Base-by-base conservation (phyloP, 2,113 vertebrate genomes). In the Xenopus laevis region DNA sequence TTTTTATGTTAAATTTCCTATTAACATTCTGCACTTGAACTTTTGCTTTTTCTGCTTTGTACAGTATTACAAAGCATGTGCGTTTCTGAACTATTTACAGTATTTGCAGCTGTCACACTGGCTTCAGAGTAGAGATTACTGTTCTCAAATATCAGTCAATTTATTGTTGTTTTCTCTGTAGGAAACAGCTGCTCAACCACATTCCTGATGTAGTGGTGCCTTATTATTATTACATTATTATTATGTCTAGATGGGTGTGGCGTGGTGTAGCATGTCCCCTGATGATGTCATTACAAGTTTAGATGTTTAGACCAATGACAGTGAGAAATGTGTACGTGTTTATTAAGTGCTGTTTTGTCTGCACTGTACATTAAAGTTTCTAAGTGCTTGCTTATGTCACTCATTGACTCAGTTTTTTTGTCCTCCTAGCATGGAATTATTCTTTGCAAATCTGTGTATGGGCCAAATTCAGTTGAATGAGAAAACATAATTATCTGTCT, bases 81-180 rank as follows among this genome's bases (percentile, higher is more conserved):
- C 6, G 6, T 40, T 40, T 40, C 20, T 67, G 13, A 68, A 33
- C 30, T 50, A 50, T 75, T 68, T 68, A 13, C 21, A 68, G 44
- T 10, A 60, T 68, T 68, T 68, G 13, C 72, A 75, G 65, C 23
- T 76, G 73, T 76, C 66, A 69, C 64, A 67, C 65, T 68, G 40
- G 66, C 20, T 62, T 12, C n/a, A 47, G 57, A 40, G 53, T 44
- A 13, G 23, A 75, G 58, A 68, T 75, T 62, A 63, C 46, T 62
- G 46, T 4, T 40, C 30, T 55, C 21, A 76, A 68, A 62, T 69
- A 58, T 76, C 65, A 76, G 21, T 13, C 23, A 1, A 55, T 75
- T 76, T 63, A 63, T 62, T 55, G 47, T 10, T 45, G 12, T 76
- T 58, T 17, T 68, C 68, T 52, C 13, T 33, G 7, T 55, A 53